phyloP scores from a whole-genome alignment of 1,140 invertebrate species.

The Drosophila auraria region DNA sequence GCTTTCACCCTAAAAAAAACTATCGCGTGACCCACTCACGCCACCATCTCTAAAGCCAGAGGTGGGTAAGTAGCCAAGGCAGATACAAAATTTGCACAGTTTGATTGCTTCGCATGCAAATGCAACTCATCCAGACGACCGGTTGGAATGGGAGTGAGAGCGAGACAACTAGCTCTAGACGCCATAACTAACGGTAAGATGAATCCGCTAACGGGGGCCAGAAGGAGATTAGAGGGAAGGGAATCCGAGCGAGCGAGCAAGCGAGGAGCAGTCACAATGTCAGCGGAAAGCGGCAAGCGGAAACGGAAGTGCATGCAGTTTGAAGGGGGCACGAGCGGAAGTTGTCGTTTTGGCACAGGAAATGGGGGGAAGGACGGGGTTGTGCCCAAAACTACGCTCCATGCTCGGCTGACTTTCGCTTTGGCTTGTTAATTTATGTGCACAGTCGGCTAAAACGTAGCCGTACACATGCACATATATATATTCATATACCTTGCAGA shows the following conservation, averaged over 20 bases:
- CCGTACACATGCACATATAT: not conserved
- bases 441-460: conserved; percentile 42
- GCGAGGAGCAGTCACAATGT: conserved; percentile 54
- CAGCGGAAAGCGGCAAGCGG: conserved; percentile 45
- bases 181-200: conserved; percentile 73
- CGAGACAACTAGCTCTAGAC: conserved; percentile 21
- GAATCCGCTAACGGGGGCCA: conserved; percentile 41
- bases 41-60: not conserved
- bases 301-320: conserved; percentile 61
- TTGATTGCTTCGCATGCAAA: conserved; percentile 63
- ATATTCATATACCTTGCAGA: not conserved
- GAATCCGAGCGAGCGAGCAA: not conserved
- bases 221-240: not conserved
- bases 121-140: conserved; percentile 41
- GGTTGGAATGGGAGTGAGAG: not conserved
- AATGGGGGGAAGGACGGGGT: conserved; percentile 9
- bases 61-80: conserved; percentile 19
- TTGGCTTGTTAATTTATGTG: conserved; percentile 77
- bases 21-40: conserved; percentile 34
- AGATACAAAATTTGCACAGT: conserved; percentile 48
- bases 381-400: conserved; percentile 30
- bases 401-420: conserved; percentile 72
- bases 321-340: conserved; percentile 61
- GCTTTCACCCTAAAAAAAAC: not conserved
- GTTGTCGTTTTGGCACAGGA: conserved; percentile 80